Evolutionary conservation across 2,113 vertebrate species (phyloP).

Genomic region (Uria lomvia): DNA sequence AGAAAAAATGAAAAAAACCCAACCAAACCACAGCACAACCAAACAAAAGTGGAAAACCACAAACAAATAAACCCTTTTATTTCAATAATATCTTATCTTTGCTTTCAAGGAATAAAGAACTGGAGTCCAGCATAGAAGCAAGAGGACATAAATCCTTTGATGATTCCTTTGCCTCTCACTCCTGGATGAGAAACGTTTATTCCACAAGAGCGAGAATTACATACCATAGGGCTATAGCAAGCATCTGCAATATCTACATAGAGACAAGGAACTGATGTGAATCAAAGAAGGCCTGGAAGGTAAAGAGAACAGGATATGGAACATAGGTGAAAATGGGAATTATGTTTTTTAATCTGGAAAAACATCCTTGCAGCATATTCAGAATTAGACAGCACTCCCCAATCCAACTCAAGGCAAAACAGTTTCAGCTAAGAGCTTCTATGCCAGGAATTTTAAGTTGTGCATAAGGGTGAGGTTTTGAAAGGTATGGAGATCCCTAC

Average conservation of each 20-base stretch:
- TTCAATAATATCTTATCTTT: not conserved
- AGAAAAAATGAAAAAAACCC: not conserved
- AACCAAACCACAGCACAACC: fast-evolving
- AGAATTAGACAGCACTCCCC: not conserved
- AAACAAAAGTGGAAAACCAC: not conserved
- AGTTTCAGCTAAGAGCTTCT: not conserved
- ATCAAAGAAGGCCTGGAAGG: not conserved
- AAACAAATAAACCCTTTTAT: not conserved
- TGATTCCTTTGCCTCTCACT: not conserved
- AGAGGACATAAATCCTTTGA: not conserved
- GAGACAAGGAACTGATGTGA: not conserved
- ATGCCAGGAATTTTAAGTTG: not conserved
- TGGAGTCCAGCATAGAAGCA: not conserved
- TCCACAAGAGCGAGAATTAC: not conserved
- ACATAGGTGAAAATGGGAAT: not conserved
- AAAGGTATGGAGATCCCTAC: not conserved
- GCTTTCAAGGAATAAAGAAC: not conserved
- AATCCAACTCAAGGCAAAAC: not conserved
- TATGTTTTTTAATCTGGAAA: not conserved
- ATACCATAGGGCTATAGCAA: not conserved
- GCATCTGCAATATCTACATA: not conserved
- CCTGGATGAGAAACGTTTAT: not conserved
- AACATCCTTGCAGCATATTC: not conserved
- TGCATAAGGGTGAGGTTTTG: not conserved
- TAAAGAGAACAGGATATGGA: not conserved